Evolutionary conservation across 2,888 invertebrate genomes (phyloP).

Genomic region (Anthrax anthrax): DNA sequence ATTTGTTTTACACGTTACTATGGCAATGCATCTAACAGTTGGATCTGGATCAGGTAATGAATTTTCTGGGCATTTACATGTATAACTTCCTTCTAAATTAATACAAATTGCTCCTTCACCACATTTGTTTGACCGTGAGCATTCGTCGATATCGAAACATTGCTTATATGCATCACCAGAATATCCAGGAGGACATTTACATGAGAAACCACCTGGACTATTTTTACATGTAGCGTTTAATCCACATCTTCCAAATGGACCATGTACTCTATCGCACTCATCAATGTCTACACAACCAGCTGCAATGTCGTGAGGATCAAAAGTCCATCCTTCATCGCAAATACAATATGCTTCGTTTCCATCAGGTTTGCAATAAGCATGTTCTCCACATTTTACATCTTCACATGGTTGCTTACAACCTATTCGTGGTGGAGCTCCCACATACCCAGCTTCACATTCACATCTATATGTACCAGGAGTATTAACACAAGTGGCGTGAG

Average conservation of each 20-base stretch:
- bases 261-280: conserved; percentile 69
- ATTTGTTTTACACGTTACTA: conserved; percentile 60
- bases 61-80: conserved; percentile 68
- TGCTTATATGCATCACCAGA: conserved; percentile 71
- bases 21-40: conserved; percentile 63
- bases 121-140: conserved; percentile 53
- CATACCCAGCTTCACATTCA: conserved; percentile 65
- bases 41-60: conserved; percentile 75
- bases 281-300: conserved; percentile 86
- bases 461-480: conserved; percentile 68
- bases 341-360: conserved; percentile 82
- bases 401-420: conserved; percentile 83
- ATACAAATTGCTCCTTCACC: conserved; percentile 68
- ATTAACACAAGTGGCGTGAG: conserved; percentile 62
- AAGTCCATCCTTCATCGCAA: conserved; percentile 88
- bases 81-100: conserved; percentile 62
- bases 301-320: conserved; percentile 73
- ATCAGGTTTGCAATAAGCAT: conserved; percentile 79
- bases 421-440: conserved; percentile 67
- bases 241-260: conserved; percentile 73
- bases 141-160: conserved; percentile 76
- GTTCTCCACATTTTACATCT: conserved; percentile 76
- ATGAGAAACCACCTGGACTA: conserved; percentile 61
- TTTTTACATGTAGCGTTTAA: conserved; percentile 69
- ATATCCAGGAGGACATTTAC: conserved; percentile 71